A percentile compares a stretch with the other conserved stretches of the same genome.
These are phyloP conservation scores for Timandra comae DNA, from an alignment of 2,888 invertebrate species.

Conservation along the genomic window DNA sequence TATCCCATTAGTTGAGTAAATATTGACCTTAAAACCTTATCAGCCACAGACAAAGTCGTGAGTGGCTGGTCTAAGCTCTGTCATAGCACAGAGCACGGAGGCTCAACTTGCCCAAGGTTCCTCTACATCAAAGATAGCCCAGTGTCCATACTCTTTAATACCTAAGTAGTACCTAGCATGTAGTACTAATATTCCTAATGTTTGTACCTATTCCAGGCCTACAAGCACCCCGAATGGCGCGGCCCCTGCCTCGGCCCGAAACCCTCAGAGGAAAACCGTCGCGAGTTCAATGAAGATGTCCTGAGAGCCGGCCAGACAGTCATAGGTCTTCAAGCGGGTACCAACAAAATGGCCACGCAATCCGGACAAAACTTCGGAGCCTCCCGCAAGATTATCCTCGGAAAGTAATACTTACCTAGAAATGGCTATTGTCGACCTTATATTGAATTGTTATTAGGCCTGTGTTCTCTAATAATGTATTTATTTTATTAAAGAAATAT, in stretches of 20 bases:
- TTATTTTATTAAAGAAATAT: too few relatives aligned
- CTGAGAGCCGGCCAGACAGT: slow-evolving; percentile 88
- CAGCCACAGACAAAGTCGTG: too few relatives aligned
- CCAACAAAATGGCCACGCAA: slow-evolving; percentile 89
- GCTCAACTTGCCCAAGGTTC: too few relatives aligned
- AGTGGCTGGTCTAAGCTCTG: too few relatives aligned
- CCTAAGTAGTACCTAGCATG: not conserved
- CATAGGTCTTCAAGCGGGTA: slow-evolving; percentile 92
- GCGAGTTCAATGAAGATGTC: slow-evolving; percentile 89
- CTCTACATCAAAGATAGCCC: too few relatives aligned
- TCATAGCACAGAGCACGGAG: too few relatives aligned
- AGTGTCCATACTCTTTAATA: too few relatives aligned
- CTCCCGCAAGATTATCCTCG: slow-evolving; percentile 86
- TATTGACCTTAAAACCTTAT: too few relatives aligned
- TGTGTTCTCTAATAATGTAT: too few relatives aligned
- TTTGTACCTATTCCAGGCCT: slow-evolving; percentile 70
- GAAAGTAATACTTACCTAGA: slow-evolving; percentile 74
- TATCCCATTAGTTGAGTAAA: too few relatives aligned
- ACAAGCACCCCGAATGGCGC: slow-evolving; percentile 89
- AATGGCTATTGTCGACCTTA: too few relatives aligned
- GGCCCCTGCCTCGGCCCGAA: slow-evolving; percentile 89
- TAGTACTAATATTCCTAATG: not conserved
- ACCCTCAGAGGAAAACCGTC: slow-evolving; percentile 89
- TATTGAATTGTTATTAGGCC: too few relatives aligned
- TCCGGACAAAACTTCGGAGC: slow-evolving; percentile 93